phyloP scores from a whole-genome alignment of 2,888 invertebrate species.

The Ametastegia equiseti region DNA sequence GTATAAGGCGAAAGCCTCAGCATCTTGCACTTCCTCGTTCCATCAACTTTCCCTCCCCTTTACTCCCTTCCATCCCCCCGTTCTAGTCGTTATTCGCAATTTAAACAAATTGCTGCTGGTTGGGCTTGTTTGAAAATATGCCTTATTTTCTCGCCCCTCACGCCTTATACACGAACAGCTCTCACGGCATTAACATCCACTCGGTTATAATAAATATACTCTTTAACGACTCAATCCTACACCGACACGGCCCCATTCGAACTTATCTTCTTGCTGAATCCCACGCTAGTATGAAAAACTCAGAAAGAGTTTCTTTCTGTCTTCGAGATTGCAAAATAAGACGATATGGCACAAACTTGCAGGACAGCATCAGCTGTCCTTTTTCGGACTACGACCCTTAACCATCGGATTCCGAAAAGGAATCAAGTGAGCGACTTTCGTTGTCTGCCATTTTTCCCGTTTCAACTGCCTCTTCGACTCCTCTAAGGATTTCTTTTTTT shows the following conservation, averaged over 20 bases:
- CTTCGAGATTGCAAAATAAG: slow-evolving; percentile 56
- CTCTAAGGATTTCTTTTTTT: no score
- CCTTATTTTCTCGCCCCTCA: neutral
- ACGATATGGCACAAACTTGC: slow-evolving; percentile 53
- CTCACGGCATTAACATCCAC: slow-evolving; percentile 34
- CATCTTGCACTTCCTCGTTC: slow-evolving; percentile 2
- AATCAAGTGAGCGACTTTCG: neutral
- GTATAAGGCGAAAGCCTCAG: neutral
- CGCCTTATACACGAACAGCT: neutral
- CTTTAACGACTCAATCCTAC: slow-evolving; percentile 75
- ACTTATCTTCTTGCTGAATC: slow-evolving; percentile 67
- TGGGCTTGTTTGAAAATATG: slow-evolving; percentile 35
- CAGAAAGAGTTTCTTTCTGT: slow-evolving; percentile 64
- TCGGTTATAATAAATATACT: slow-evolving; percentile 73
- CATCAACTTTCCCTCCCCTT: neutral
- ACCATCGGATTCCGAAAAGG: neutral
- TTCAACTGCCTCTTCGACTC: no score
- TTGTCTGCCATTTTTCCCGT: neutral
- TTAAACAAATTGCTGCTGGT: slow-evolving; percentile 36
- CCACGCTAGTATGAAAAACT: slow-evolving; percentile 72
- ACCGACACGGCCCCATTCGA: slow-evolving; percentile 66
- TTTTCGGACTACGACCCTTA: slow-evolving; percentile 10
- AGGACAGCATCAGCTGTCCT: neutral
- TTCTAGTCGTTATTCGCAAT: neutral
- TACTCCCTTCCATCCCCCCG: neutral